phyloP scores from a whole-genome alignment of 2,113 vertebrate species.

The Neomonachus schauinslandi region DNA sequence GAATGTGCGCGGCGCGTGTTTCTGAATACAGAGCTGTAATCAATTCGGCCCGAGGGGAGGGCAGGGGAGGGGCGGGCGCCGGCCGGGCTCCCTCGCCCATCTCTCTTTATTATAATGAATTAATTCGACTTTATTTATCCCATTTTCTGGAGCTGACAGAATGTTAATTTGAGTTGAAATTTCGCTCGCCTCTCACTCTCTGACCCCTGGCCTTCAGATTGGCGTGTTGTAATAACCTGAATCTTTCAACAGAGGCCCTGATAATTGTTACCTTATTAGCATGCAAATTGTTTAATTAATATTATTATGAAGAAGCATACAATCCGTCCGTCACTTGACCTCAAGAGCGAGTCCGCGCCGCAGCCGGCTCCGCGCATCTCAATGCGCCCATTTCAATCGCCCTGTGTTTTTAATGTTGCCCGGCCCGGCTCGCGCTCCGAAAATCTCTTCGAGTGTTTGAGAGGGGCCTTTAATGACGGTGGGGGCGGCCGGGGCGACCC shows the following conservation, averaged over 20 bases:
- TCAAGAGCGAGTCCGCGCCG: slow-evolving; percentile 96
- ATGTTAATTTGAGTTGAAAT: slow-evolving; percentile 99
- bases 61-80: slow-evolving; percentile 81
- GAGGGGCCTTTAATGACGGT: slow-evolving; percentile 84
- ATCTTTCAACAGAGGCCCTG: slow-evolving; percentile 99
- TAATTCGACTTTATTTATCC: slow-evolving; percentile 99
- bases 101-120: slow-evolving; percentile 97
- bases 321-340: slow-evolving; percentile 99
- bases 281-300: slow-evolving; percentile 99
- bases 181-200: slow-evolving; percentile 97
- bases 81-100: slow-evolving; percentile 82
- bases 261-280: slow-evolving; percentile 99
- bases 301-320: slow-evolving; percentile 99
- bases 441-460: slow-evolving; percentile 87
- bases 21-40: slow-evolving; percentile 97
- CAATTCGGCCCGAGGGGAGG: slow-evolving; percentile 92
- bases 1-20: slow-evolving; percentile 93
- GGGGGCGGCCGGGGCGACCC: slow-evolving; percentile 64
- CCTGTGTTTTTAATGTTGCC: slow-evolving; percentile 90
- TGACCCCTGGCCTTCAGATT: slow-evolving; percentile 99
- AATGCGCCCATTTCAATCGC: slow-evolving; percentile 94
- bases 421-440: slow-evolving; percentile 87
- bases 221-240: slow-evolving; percentile 99
- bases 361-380: slow-evolving; percentile 93
- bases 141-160: slow-evolving; percentile 99